Evolutionary conservation across 2,797 vertebrate species (phyloP), one percentile per base, ranked within the genome.

Genomic region (Tolypeutes matacus): DNA sequence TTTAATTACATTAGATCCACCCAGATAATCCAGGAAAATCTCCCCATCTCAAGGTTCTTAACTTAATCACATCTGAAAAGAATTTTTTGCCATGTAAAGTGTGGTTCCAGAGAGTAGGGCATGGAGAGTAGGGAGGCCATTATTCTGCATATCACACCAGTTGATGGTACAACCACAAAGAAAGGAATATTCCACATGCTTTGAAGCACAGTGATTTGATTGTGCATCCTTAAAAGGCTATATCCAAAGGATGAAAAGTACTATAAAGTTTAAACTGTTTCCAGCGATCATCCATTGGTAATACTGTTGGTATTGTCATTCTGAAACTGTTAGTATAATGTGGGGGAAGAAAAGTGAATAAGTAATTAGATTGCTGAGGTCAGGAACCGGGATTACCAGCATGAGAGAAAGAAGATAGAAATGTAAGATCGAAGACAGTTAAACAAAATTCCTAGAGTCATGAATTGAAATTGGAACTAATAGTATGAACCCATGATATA

Each of bases 381-480:
- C 94, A 7, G 14, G 73, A 86, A 82, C 10, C 69, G 4, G 5
- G 67, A 64, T 39, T 72, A 62, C 64, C 11, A 29, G 49, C 46
- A 75, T 36, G 42, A 82, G 34, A 36, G 13, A 92, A 89, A 86
- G 5, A 7, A 25, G 82, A 86, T 78, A 82, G 9, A 93, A 82
- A 78, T 83, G 86, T 69, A 89, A 86, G 49, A 69, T 13, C 86
- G 14, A 70, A 80, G 11, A 72, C 67, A 8, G 27, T 83, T 86
- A 95, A 88, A 88, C 77, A 86, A 95, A 95, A 96, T 69, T 51
- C 75, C 56, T 89, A 69, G 21, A 89, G 23, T 75, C 12, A 36
- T 93, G 20, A 60, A 62, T 17, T 93, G n/a, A 8, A 70, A 70
- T 34, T 86, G 7, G 17, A 93, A 91, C 9, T 84, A 91, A 29